phyloP scores from a whole-genome alignment of 2,888 invertebrate genomes.

The Brachynemurus nebulosus region DNA sequence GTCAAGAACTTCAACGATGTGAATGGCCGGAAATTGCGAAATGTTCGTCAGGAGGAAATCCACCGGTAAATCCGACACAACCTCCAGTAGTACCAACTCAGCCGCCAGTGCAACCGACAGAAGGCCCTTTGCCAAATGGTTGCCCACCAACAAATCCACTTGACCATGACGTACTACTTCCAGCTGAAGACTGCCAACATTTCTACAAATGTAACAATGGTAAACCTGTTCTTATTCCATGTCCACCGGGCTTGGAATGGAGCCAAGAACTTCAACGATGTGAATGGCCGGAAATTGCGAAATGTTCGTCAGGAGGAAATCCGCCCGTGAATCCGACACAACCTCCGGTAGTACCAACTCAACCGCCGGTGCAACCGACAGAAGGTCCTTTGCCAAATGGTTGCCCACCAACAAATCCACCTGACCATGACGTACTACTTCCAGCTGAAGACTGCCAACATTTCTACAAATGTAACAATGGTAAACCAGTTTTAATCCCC shows the following conservation, averaged over 20 bases:
- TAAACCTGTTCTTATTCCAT: background rate
- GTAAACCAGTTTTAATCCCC: background rate
- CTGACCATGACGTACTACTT: background rate
- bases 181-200: background rate
- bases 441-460: background rate
- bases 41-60: background rate
- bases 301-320: background rate
- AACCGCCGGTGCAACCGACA: background rate
- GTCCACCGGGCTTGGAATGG: background rate
- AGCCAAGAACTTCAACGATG: background rate
- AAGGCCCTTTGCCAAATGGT: background rate
- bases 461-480: background rate
- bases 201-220: background rate
- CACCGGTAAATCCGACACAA: background rate
- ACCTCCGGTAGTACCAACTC: too few species aligned
- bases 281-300: background rate
- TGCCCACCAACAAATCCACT: background rate
- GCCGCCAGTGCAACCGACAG: background rate
- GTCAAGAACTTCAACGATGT: background rate
- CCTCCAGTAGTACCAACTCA: too few species aligned
- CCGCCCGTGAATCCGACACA: background rate
- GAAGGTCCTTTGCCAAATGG: background rate
- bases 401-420: background rate
- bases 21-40: background rate
- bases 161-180: background rate